Evolutionary conservation across 2,113 vertebrate genomes (phyloP).

Genomic region (Regulus satrapa): DNA sequence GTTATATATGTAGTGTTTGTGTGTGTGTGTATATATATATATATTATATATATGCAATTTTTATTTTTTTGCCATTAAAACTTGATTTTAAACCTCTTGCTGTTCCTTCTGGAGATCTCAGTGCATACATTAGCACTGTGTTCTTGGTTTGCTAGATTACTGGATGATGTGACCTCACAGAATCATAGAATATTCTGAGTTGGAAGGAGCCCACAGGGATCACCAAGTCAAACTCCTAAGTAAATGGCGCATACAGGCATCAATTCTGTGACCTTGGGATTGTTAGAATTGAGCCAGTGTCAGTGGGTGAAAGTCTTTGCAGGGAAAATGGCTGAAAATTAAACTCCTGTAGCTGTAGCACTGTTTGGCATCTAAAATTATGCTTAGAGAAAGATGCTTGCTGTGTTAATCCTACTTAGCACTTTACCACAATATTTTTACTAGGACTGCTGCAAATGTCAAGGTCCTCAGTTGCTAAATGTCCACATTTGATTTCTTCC

Average conservation of each 20-base stretch:
- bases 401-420: neutral
- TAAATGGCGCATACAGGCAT: neutral
- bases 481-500: neutral
- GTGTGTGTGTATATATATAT: no score
- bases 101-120: neutral
- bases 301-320: neutral
- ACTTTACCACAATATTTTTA: neutral
- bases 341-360: neutral
- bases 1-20: no score
- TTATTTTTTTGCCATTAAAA: neutral
- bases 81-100: neutral
- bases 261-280: neutral
- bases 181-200: neutral
- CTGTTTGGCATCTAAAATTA: neutral
- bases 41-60: no score
- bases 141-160: neutral
- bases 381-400: neutral
- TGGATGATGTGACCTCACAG: neutral
- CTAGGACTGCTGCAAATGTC: neutral
- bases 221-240: rapidly evolving
- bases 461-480: neutral
- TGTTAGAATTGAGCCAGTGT: neutral
- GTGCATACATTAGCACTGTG: neutral
- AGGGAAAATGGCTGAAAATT: neutral
- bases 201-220: neutral